Conservation (phyloP, 2,113 vertebrate species). For the Tragulus kanchil region DNA sequence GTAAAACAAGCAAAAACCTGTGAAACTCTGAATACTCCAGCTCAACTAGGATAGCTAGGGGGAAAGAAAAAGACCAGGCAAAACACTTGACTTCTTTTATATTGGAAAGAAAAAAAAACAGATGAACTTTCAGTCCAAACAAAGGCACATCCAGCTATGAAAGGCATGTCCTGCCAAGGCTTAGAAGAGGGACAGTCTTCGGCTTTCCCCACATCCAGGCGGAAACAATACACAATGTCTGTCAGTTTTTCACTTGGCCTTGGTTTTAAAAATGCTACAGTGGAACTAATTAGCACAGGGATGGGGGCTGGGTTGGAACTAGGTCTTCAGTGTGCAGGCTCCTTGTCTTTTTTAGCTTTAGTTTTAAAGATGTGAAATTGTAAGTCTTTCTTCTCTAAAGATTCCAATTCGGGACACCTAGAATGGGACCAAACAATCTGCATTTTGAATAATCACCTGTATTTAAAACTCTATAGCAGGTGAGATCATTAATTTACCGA, state of each 20-base stretch:
- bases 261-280: conserved; percentile 49
- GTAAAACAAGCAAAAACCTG: background rate
- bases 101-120: conserved; percentile 42
- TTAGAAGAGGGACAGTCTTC: conserved; percentile 9
- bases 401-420: background rate
- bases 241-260: conserved; percentile 60
- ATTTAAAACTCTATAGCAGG: background rate
- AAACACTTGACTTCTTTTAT: conserved; percentile 2
- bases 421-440: background rate
- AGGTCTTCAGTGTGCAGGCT: background rate
- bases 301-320: background rate
- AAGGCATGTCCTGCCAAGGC: conserved; percentile 55
- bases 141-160: conserved; percentile 5
- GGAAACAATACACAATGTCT: conserved; percentile 76
- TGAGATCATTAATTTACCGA: background rate
- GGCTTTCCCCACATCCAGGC: conserved; percentile 1
- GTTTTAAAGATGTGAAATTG: background rate
- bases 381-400: background rate
- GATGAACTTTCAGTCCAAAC: conserved; percentile 41
- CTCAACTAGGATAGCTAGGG: background rate
- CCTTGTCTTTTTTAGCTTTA: background rate
- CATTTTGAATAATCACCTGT: conserved; percentile 5
- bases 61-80: background rate
- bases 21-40: background rate
- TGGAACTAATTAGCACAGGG: background rate